Percentiles rank a stretch among this genome's conserved stretches.
These are phyloP conservation scores for Adela reaumurella DNA, from an alignment of 2,888 invertebrate genomes.

Conservation along the genomic window DNA sequence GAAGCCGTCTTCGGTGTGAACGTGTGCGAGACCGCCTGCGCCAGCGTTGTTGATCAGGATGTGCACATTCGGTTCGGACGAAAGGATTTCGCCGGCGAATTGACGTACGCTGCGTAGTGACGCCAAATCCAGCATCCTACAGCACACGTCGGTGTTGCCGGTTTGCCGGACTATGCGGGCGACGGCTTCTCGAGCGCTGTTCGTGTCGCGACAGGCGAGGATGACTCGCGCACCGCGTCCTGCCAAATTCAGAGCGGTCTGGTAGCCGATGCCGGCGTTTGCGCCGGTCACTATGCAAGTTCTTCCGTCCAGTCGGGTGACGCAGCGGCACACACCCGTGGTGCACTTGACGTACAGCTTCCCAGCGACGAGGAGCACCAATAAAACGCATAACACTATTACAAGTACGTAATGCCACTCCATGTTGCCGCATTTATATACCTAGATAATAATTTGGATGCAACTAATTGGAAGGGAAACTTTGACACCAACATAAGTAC, in stretches of 20 bases:
- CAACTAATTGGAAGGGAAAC: too few species aligned
- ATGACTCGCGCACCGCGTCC: slow-evolving; percentile 33
- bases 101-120: slow-evolving; percentile 65
- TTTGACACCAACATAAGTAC: too few species aligned
- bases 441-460: too few species aligned
- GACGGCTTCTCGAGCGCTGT: slow-evolving; percentile 24
- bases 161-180: slow-evolving; percentile 58
- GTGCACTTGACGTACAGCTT: not conserved
- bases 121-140: slow-evolving; percentile 62
- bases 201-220: slow-evolving; percentile 31
- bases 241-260: slow-evolving; percentile 20
- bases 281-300: slow-evolving; percentile 2
- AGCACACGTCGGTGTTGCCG: slow-evolving; percentile 52
- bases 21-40: slow-evolving; percentile 56
- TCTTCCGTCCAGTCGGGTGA: not conserved
- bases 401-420: too few species aligned
- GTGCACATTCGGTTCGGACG: slow-evolving; percentile 60
- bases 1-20: slow-evolving; percentile 66
- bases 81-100: slow-evolving; percentile 67
- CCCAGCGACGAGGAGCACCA: too few species aligned
- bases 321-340: not conserved
- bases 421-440: too few species aligned
- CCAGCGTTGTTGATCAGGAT: slow-evolving; percentile 77
- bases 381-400: too few species aligned
- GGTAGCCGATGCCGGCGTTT: slow-evolving; percentile 2